Evolutionary conservation across 2,888 invertebrate species (phyloP).

Genomic region (Zygogramma bicolorata): DNA sequence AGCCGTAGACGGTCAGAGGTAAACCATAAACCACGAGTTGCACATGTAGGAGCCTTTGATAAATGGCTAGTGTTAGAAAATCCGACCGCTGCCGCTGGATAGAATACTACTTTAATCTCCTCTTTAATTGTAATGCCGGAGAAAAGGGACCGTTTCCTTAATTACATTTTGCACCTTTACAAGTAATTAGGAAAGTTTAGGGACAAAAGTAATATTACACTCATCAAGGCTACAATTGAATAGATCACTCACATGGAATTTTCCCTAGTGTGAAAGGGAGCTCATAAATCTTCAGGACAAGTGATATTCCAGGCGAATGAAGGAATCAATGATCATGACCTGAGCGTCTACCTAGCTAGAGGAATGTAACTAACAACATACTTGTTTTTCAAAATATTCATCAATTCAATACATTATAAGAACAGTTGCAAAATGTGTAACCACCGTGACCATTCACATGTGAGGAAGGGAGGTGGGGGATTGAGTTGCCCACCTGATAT

Average conservation of each 20-base stretch:
- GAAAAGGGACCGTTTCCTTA: constrained; percentile 42
- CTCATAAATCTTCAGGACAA: too few relatives aligned
- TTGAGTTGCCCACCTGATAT: too few relatives aligned
- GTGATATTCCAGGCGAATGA: too few relatives aligned
- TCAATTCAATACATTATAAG: too few relatives aligned
- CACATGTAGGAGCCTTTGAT: constrained; percentile 54
- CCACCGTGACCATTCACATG: too few relatives aligned
- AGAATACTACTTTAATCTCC: constrained; percentile 43
- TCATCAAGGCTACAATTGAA: not conserved
- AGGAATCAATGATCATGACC: too few relatives aligned
- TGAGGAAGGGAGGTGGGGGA: too few relatives aligned
- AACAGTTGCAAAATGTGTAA: too few relatives aligned
- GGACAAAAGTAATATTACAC: not conserved
- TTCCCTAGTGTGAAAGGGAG: too few relatives aligned
- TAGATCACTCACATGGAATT: not conserved
- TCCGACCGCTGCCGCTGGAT: constrained; percentile 47
- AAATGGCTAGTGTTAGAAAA: constrained; percentile 57
- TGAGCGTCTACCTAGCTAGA: too few relatives aligned
- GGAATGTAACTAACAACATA: too few relatives aligned
- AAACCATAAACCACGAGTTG: constrained; percentile 59
- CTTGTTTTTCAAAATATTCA: too few relatives aligned
- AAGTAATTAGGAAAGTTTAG: constrained; percentile 35
- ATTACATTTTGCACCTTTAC: constrained; percentile 42
- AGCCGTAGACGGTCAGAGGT: constrained; percentile 54
- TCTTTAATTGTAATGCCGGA: constrained; percentile 43